Percentiles rank a stretch among this genome's conserved stretches.
phyloP scores from a whole-genome alignment of 2,888 invertebrate genomes.

The Hoplodrina ambigua region DNA sequence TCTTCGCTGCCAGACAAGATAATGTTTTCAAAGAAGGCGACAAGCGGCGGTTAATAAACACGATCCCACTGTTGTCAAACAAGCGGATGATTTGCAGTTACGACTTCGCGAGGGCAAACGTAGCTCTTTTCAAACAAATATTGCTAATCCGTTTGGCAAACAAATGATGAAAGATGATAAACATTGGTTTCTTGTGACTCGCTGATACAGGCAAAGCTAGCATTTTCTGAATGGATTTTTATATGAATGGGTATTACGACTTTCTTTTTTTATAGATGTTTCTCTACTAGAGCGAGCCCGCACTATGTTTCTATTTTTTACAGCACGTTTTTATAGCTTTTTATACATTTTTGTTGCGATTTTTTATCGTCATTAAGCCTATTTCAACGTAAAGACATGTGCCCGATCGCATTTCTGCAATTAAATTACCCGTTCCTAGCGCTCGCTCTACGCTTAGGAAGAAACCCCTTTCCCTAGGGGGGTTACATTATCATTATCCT shows the following conservation, averaged over 20 bases:
- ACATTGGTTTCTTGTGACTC: constrained; percentile 8
- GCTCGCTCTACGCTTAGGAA: no score
- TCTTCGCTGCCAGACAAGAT: not conserved
- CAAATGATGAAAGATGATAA: constrained; percentile 13
- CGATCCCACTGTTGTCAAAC: constrained; percentile 42
- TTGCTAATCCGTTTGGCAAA: constrained; percentile 33
- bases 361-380: no score
- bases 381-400: no score
- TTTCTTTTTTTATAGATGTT: not conserved
- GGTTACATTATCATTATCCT: no score
- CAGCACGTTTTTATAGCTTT: no score
- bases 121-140: constrained; percentile 31
- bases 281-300: no score
- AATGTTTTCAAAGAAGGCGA: constrained; percentile 6
- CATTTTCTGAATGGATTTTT: constrained; percentile 10
- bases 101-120: not conserved
- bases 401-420: no score
- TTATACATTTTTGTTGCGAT: no score
- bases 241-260: not conserved
- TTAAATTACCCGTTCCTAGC: no score
- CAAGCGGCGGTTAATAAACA: constrained; percentile 17
- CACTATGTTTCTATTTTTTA: no score
- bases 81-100: constrained; percentile 22
- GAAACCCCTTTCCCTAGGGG: no score
- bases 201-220: constrained; percentile 15